These are phyloP conservation scores for Tetranychus urticae DNA, from an alignment of 1,140 invertebrate genomes.

Conservation along the genomic window DNA sequence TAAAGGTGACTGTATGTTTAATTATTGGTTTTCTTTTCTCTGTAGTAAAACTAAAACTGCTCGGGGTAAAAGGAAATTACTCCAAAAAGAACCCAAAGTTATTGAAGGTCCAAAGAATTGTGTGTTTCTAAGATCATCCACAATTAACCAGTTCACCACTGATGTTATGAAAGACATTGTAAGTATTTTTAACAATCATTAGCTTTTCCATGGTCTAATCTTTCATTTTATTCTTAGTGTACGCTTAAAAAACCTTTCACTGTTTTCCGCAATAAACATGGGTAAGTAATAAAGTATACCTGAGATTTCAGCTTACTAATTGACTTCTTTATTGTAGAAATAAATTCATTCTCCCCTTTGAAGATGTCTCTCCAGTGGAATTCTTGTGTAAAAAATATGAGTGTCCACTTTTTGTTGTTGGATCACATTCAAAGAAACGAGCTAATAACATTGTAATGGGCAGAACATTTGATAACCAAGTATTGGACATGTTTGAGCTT, in stretches of 20 bases:
- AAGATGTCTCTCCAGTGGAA: constrained; percentile 49
- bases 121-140: constrained; percentile 60
- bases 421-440: constrained; percentile 74
- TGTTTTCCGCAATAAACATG: background rate
- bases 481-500: constrained; percentile 91
- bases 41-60: constrained; percentile 63
- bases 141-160: constrained; percentile 46
- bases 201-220: background rate
- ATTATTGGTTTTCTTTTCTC: background rate
- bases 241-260: constrained; percentile 20
- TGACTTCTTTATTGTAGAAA: constrained; percentile 23
- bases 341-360: constrained; percentile 64
- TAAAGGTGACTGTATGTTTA: background rate
- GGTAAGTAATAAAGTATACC: background rate
- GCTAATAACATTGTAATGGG: constrained; percentile 71
- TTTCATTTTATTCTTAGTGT: background rate
- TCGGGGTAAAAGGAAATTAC: constrained; percentile 56
- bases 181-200: background rate
- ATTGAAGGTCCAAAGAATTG: constrained; percentile 65
- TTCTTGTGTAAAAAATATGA: constrained; percentile 63
- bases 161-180: constrained; percentile 22
- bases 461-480: constrained; percentile 59
- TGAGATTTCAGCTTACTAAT: background rate
- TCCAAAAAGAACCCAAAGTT: constrained; percentile 57
- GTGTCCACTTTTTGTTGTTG: constrained; percentile 64